Conservation (phyloP, 2,797 vertebrate species). For the Aythya fuligula region DNA sequence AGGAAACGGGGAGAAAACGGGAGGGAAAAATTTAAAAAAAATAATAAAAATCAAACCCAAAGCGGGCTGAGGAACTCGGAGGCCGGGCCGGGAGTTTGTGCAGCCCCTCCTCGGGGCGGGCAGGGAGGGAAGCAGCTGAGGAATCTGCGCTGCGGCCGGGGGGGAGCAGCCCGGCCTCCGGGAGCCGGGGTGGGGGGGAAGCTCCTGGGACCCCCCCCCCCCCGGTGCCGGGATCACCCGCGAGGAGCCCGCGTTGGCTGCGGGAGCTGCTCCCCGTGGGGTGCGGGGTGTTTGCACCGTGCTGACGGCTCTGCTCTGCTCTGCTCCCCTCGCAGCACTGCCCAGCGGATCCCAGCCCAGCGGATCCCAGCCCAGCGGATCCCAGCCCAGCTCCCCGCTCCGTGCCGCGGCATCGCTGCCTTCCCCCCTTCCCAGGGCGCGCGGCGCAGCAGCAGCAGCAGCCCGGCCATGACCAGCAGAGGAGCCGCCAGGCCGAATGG, state of each 20-base stretch:
- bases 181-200: too few relatives aligned
- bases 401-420: background rate
- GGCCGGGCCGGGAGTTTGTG: background rate
- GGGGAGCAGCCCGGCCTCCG: background rate
- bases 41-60: background rate
- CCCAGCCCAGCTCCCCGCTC: background rate
- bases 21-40: background rate
- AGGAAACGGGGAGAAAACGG: background rate
- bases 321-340: slow-evolving; percentile 36
- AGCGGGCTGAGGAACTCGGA: background rate
- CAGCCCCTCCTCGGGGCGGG: background rate
- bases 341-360: background rate
- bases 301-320: background rate
- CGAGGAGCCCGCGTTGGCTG: too few relatives aligned
- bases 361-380: too few relatives aligned
- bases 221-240: too few relatives aligned
- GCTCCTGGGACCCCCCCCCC: background rate
- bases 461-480: slow-evolving; percentile 80
- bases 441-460: slow-evolving; percentile 38
- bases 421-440: slow-evolving; percentile 11
- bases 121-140: background rate
- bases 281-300: too few relatives aligned
- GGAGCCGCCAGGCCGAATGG: slow-evolving; percentile 83
- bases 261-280: background rate
- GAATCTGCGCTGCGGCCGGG: background rate